These are phyloP conservation scores for Calliscelio sp. DNA, from an alignment of 2,888 invertebrate genomes.

Conservation along the genomic window DNA sequence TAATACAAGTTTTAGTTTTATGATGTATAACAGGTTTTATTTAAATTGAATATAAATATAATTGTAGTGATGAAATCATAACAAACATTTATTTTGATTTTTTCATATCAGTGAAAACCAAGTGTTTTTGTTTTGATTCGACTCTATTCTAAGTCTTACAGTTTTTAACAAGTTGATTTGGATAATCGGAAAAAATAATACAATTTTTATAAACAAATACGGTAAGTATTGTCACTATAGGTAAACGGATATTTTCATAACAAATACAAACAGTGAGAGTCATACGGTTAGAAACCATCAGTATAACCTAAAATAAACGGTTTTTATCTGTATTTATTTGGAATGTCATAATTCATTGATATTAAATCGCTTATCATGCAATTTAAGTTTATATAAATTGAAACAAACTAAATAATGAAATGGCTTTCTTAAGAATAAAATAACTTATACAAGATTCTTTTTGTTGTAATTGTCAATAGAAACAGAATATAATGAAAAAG, in stretches of 20 bases:
- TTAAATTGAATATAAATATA: no score
- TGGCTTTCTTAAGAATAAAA: neutral
- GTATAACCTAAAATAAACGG: conserved; percentile 13
- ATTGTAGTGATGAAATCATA: no score
- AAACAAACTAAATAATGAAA: conserved; percentile 10
- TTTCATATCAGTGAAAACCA: no score
- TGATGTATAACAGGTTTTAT: no score
- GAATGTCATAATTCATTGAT: no score
- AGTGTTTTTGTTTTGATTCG: no score
- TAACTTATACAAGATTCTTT: neutral
- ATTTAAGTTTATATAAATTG: conserved; percentile 6
- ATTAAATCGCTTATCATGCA: conserved; percentile 5
- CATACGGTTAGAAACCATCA: conserved; percentile 1
- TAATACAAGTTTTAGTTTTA: no score
- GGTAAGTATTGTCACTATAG: neutral
- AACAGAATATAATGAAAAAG: neutral
- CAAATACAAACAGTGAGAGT: conserved; percentile 1
- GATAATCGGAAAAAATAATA: conserved; percentile 4
- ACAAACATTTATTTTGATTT: no score
- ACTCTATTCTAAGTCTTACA: conserved; percentile 6
- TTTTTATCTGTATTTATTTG: no score
- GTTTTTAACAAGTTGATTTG: conserved; percentile 6
- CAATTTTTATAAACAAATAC: conserved; percentile 8
- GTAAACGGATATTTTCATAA: conserved; percentile 5
- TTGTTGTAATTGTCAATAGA: neutral